These are phyloP conservation scores for Rhimphoctona megacephalus DNA, from an alignment of 2,888 invertebrate species.

Conservation along the genomic window DNA sequence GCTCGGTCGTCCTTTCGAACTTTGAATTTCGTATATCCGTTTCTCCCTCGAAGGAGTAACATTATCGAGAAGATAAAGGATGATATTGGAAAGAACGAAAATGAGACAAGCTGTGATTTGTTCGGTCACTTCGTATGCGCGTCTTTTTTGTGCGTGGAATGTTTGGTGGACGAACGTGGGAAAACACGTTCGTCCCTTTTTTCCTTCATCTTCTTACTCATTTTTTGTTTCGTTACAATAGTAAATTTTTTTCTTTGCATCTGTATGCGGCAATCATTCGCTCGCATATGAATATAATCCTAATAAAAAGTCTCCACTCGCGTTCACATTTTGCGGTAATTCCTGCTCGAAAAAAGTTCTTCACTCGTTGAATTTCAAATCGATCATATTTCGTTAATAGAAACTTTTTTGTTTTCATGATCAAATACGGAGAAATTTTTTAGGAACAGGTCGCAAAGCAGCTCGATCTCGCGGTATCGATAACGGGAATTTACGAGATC, in stretches of 20 bases:
- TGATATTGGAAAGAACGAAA: slow-evolving; percentile 24
- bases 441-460: slow-evolving; percentile 36
- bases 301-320: slow-evolving; percentile 46
- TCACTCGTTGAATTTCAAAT: slow-evolving; percentile 2
- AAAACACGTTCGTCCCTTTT: slow-evolving; percentile 10
- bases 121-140: slow-evolving; percentile 60
- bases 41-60: not conserved
- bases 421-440: slow-evolving; percentile 25
- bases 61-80: slow-evolving; percentile 25
- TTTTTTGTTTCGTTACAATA: slow-evolving; percentile 42
- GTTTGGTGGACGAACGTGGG: slow-evolving; percentile 54
- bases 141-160: slow-evolving; percentile 68
- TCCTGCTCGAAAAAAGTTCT: slow-evolving; percentile 51
- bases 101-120: slow-evolving; percentile 19
- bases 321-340: slow-evolving; percentile 46
- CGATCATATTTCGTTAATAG: slow-evolving; percentile 9
- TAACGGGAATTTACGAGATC: slow-evolving; percentile 23
- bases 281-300: slow-evolving; percentile 53
- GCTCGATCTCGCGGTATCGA: slow-evolving; percentile 27
- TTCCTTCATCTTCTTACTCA: slow-evolving; percentile 17
- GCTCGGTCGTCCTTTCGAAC: slow-evolving; percentile 49
- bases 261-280: slow-evolving; percentile 36
- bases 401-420: slow-evolving; percentile 11
- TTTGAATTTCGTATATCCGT: slow-evolving; percentile 28
- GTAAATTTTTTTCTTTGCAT: slow-evolving; percentile 46